Evolutionary conservation across 2,113 vertebrate genomes (phyloP).

Genomic region (Vulpes vulpes): DNA sequence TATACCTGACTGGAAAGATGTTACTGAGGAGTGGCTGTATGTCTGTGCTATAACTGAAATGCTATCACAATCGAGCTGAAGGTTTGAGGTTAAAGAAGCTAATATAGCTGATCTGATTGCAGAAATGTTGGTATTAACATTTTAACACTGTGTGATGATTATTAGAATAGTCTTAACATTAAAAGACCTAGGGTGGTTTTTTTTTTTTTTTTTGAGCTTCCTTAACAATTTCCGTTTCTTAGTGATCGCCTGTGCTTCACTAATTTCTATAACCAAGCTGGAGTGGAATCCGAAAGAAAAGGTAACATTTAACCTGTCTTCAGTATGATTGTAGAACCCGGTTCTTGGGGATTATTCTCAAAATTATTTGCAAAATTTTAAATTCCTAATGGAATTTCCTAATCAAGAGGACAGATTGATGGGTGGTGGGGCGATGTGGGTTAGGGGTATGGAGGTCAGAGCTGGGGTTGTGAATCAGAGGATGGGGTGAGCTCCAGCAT

Average conservation of each 20-base stretch:
- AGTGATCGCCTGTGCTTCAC: conserved; percentile 90
- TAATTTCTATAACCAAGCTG: conserved; percentile 88
- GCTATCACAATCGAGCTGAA: neutral
- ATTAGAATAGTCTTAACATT: neutral
- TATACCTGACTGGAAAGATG: neutral
- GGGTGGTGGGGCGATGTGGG: neutral
- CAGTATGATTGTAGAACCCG: neutral
- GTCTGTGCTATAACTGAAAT: conserved; percentile 31
- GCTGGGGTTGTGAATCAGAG: fast-evolving
- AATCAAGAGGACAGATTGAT: neutral
- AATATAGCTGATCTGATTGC: neutral
- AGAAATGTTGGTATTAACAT: neutral
- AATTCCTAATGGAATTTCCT: neutral
- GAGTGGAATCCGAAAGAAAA: conserved; percentile 90
- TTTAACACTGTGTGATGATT: neutral
- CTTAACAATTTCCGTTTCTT: conserved; percentile 85
- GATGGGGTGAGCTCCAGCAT: neutral
- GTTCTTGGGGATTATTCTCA: neutral
- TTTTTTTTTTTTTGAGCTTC: conserved; percentile 75
- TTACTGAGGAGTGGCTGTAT: neutral
- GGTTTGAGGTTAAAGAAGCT: neutral
- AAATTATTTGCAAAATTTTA: neutral
- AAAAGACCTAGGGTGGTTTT: neutral
- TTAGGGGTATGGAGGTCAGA: neutral
- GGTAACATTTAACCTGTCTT: conserved; percentile 86